phyloP scores from a whole-genome alignment of 1,140 invertebrate genomes.

The Penaeus japonicus region DNA sequence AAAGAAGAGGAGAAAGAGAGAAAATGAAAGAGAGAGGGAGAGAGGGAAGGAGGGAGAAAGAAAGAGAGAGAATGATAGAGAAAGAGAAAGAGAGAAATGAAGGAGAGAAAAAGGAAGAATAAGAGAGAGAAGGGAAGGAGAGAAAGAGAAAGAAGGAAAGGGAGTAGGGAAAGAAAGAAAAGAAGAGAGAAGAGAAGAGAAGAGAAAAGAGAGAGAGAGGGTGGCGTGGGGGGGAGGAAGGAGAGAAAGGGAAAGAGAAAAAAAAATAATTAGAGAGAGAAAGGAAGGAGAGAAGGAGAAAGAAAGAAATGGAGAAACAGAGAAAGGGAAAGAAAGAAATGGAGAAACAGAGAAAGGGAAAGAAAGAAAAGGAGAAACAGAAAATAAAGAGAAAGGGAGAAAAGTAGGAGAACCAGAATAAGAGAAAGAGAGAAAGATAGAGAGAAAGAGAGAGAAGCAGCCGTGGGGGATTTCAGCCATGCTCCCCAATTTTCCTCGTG shows the following conservation, averaged over 20 bases:
- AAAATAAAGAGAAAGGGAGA: background rate
- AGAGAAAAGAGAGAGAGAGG: background rate
- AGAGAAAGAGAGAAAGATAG: background rate
- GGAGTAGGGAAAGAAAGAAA: background rate
- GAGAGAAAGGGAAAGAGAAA: background rate
- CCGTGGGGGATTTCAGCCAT: background rate
- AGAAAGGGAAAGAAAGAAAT: background rate
- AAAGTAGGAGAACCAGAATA: too few species aligned
- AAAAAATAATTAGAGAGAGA: background rate
- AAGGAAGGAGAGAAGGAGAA: background rate
- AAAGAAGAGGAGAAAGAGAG: background rate
- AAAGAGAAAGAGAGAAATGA: background rate
- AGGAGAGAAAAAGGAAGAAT: background rate
- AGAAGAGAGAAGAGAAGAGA: background rate
- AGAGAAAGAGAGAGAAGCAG: background rate
- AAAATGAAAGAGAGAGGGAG: background rate
- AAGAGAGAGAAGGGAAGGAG: background rate
- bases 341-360: background rate
- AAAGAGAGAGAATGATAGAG: background rate
- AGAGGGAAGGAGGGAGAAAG: background rate
- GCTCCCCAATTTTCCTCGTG: background rate
- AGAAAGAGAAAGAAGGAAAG: background rate
- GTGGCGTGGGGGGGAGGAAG: background rate
- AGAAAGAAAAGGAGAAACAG: background rate
- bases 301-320: background rate